These are phyloP conservation scores for Hylia prasina DNA, from an alignment of 2,113 vertebrate genomes.

Conservation along the genomic window DNA sequence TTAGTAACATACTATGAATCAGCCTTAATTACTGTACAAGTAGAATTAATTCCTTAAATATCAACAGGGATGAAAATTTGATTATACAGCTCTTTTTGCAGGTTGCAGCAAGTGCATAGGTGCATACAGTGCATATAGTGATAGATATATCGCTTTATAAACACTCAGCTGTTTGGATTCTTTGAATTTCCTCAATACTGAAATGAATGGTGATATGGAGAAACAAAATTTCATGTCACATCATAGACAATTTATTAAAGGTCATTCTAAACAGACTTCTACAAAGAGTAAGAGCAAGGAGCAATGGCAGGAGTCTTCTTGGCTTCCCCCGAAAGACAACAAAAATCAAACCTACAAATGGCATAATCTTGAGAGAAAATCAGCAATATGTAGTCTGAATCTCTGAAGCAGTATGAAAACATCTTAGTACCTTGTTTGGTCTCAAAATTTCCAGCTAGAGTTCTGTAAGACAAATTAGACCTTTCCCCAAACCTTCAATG, in stretches of 20 bases:
- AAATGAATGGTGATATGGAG: neutral
- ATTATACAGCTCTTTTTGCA: neutral
- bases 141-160: neutral
- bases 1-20: neutral
- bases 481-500: neutral
- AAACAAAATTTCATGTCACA: neutral
- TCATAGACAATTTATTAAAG: neutral
- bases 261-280: neutral
- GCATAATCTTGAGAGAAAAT: neutral
- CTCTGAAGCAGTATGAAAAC: neutral
- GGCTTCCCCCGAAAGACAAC: neutral
- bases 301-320: neutral
- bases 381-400: neutral
- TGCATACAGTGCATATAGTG: neutral
- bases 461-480: neutral
- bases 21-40: neutral
- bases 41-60: neutral
- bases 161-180: neutral
- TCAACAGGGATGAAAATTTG: neutral
- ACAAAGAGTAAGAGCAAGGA: neutral
- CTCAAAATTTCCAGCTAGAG: neutral
- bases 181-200: neutral
- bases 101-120: neutral
- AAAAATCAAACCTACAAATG: neutral
- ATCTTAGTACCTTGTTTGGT: neutral